Conservation (phyloP, 2,113 vertebrate genomes). For the Forbesichthys papilliferus region DNA sequence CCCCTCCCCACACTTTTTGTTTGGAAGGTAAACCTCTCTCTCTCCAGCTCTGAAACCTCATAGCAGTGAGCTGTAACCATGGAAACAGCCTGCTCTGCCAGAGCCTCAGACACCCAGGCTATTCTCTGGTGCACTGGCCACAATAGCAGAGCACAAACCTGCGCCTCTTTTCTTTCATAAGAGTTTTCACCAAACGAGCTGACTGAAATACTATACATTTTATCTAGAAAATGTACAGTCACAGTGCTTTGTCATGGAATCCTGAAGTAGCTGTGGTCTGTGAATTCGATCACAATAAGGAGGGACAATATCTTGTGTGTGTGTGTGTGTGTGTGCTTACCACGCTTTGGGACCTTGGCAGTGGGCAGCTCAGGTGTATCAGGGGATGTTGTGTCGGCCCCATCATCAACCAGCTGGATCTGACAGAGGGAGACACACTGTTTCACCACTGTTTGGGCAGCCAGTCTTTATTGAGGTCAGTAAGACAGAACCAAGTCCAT, state of each 20-base stretch:
- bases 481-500: not conserved
- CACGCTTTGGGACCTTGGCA: constrained; percentile 88
- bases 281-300: not conserved
- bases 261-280: not conserved
- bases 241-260: not conserved
- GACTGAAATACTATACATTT: too few species aligned
- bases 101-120: not conserved
- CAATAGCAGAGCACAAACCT: not conserved
- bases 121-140: not conserved
- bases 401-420: constrained; percentile 95
- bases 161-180: too few species aligned
- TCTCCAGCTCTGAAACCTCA: not conserved
- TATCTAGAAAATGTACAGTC: too few species aligned
- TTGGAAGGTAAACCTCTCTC: not conserved
- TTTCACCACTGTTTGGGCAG: not conserved
- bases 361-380: constrained; percentile 87
- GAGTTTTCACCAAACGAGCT: too few species aligned
- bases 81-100: not conserved
- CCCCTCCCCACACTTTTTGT: not conserved
- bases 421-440: constrained; percentile 49
- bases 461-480: constrained; percentile 19
- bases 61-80: not conserved
- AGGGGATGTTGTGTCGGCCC: constrained; percentile 92
- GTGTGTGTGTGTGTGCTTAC: constrained; percentile 61
- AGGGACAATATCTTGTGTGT: not conserved